Evolutionary conservation across 2,888 invertebrate genomes (phyloP).

Genomic region (Torymus auratus): DNA sequence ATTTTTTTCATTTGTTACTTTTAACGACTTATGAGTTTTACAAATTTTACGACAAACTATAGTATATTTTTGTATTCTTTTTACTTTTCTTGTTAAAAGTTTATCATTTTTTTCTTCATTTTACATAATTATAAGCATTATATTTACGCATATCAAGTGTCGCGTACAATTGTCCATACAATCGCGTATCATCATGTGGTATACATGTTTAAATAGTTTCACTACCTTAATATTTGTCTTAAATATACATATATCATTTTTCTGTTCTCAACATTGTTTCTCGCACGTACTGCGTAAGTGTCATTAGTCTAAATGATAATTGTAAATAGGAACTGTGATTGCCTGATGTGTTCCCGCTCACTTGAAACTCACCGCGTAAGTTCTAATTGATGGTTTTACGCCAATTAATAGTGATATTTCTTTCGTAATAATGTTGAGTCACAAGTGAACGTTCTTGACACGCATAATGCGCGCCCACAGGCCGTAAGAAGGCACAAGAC

Average conservation of each 20-base stretch:
- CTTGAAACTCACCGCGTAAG: constrained; percentile 40
- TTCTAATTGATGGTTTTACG: not conserved
- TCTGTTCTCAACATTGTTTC: constrained; percentile 42
- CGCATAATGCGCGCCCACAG: constrained; percentile 71
- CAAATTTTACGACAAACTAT: constrained; percentile 48
- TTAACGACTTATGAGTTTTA: constrained; percentile 42
- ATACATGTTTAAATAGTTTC: constrained; percentile 51
- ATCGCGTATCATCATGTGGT: constrained; percentile 42
- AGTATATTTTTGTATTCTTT: constrained; percentile 45
- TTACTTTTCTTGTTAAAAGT: constrained; percentile 57
- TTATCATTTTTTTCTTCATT: constrained; percentile 28
- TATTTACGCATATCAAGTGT: constrained; percentile 12
- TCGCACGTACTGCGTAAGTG: constrained; percentile 32
- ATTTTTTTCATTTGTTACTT: constrained; percentile 10
- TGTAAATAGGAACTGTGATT: constrained; percentile 74
- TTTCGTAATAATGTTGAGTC: constrained; percentile 60
- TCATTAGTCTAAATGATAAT: constrained; percentile 43
- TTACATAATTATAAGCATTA: constrained; percentile 40
- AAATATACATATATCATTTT: constrained; percentile 52
- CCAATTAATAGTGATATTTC: not conserved
- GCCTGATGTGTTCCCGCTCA: constrained; percentile 69
- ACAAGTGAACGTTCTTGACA: constrained; percentile 52
- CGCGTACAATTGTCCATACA: not conserved
- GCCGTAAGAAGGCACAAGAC: constrained; percentile 73
- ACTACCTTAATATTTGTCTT: constrained; percentile 51